Conservation (phyloP, 2,797 vertebrate species). For the Hapalemur alaotrensis region DNA sequence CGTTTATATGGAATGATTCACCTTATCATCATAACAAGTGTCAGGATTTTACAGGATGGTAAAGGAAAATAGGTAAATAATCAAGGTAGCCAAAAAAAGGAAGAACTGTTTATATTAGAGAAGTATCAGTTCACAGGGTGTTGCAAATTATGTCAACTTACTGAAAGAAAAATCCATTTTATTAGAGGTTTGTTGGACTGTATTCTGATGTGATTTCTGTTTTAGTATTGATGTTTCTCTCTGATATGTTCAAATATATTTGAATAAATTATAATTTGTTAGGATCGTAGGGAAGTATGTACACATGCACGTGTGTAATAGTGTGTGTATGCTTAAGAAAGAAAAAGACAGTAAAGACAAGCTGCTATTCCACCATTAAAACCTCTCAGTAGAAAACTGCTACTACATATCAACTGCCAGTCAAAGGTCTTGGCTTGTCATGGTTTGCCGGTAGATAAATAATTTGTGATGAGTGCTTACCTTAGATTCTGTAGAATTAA, state of each 20-base stretch:
- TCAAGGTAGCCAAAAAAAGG: constrained; percentile 33
- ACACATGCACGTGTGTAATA: not conserved
- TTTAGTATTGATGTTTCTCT: constrained; percentile 5
- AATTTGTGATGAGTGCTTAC: constrained; percentile 51
- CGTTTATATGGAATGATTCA: constrained; percentile 32
- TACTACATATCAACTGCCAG: constrained; percentile 3
- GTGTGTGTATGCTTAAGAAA: not conserved
- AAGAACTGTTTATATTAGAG: constrained; percentile 22
- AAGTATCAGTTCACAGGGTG: constrained; percentile 34
- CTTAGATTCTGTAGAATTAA: constrained; percentile 40
- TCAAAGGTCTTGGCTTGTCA: constrained; percentile 43
- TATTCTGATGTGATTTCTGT: not conserved
- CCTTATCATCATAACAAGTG: not conserved
- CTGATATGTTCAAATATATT: constrained; percentile 30
- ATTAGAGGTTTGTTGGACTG: not conserved
- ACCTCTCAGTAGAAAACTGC: constrained; percentile 19
- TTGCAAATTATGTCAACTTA: not conserved
- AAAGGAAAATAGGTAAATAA: constrained; percentile 51
- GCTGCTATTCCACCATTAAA: not conserved
- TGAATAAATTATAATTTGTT: constrained; percentile 46
- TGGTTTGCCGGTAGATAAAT: constrained; percentile 31
- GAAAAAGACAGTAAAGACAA: not conserved
- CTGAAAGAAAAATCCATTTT: constrained; percentile 2
- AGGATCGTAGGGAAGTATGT: not conserved
- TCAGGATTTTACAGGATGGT: not conserved